phyloP scores from a whole-genome alignment of 2,888 invertebrate genomes.

The Biston stratarius region DNA sequence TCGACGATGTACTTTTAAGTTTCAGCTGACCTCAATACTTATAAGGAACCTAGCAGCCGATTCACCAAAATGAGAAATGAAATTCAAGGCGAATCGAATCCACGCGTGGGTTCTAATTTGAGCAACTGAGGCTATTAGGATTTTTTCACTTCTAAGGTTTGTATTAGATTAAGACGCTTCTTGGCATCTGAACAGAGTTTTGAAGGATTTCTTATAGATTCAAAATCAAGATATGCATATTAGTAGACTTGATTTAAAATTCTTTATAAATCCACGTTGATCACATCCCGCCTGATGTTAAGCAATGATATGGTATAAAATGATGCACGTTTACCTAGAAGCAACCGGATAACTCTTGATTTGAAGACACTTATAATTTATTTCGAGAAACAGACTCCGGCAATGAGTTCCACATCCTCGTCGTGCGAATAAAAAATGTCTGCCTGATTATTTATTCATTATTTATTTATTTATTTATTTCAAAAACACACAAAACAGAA shows the following conservation, averaged over 20 bases:
- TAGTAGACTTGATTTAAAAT: neutral
- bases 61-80: conserved; percentile 40
- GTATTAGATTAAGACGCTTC: neutral
- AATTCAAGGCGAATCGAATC: conserved; percentile 39
- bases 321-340: too few species aligned
- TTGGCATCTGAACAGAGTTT: neutral
- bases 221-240: conserved; percentile 10
- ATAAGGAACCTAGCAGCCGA: conserved; percentile 38
- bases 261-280: too few species aligned
- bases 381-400: too few species aligned
- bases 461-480: too few species aligned
- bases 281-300: too few species aligned
- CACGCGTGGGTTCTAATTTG: conserved; percentile 31
- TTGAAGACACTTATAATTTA: too few species aligned
- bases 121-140: conserved; percentile 9
- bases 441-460: too few species aligned
- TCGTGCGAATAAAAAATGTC: too few species aligned
- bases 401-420: too few species aligned
- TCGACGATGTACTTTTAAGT: conserved; percentile 22
- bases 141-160: neutral
- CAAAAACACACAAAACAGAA: too few species aligned
- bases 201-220: neutral
- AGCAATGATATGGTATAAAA: too few species aligned
- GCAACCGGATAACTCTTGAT: too few species aligned
- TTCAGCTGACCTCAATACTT: conserved; percentile 32